A percentile compares a stretch with the other conserved stretches of the same genome.
Conservation (phyloP, 2,113 vertebrate species). For the Oxygymnocypris stewartii region DNA sequence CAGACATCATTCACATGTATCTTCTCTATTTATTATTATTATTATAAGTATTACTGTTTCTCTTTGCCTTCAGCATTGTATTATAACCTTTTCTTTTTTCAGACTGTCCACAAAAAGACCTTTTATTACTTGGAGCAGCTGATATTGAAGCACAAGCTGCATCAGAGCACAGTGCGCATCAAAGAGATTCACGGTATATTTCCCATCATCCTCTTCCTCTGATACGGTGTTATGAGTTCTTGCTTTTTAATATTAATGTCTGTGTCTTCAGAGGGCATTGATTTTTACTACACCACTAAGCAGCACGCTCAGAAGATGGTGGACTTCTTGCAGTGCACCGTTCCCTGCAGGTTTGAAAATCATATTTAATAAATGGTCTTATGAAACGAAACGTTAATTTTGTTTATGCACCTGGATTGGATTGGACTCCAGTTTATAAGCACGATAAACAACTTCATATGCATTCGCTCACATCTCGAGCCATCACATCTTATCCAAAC, state of each 20-base stretch:
- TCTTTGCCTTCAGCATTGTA: not conserved
- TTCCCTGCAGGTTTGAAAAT: constrained; percentile 86
- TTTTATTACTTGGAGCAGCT: constrained; percentile 97
- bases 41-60: not conserved
- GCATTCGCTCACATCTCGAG: not conserved
- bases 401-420: not conserved
- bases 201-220: not conserved
- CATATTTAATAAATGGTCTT: not conserved
- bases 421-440: not conserved
- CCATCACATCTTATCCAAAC: not conserved
- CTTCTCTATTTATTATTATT: not conserved
- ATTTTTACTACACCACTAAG: constrained; percentile 95
- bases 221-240: not conserved
- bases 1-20: not conserved
- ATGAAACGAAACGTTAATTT: no score
- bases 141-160: constrained; percentile 94
- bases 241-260: not conserved
- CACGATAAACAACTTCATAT: not conserved
- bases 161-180: constrained; percentile 91
- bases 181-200: constrained; percentile 95
- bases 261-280: constrained; percentile 85
- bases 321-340: constrained; percentile 93
- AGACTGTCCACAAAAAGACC: constrained; percentile 96
- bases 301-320: constrained; percentile 97
- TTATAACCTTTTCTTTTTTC: not conserved